Evolutionary conservation across 2,797 vertebrate species (phyloP).

Genomic region (Bryconaethiops microstoma): DNA sequence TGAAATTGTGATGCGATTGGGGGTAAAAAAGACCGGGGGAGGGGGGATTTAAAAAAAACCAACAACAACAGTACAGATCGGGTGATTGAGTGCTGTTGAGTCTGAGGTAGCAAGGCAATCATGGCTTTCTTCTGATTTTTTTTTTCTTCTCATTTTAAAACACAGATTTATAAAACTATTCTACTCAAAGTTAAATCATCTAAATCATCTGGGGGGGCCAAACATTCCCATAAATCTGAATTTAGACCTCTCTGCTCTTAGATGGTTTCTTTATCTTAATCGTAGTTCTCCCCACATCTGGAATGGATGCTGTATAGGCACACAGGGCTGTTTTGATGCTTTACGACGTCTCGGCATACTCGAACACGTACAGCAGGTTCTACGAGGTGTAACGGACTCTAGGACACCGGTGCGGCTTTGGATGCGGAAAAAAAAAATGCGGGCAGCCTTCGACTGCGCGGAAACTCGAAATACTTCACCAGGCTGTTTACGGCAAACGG

Average conservation of each 20-base stretch:
- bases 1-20: conserved; percentile 40
- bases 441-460: background rate
- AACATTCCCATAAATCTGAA: conserved; percentile 50
- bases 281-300: conserved; percentile 62
- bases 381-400: conserved; percentile 8
- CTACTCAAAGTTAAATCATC: conserved; percentile 63
- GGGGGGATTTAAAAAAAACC: conserved; percentile 18
- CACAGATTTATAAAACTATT: conserved; percentile 74
- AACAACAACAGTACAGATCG: conserved; percentile 67
- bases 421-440: background rate
- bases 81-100: conserved; percentile 80
- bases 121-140: conserved; percentile 90
- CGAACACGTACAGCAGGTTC: conserved; percentile 41
- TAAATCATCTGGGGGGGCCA: too few relatives aligned
- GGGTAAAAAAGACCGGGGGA: too few relatives aligned
- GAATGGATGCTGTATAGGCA: conserved; percentile 81
- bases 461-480: conserved; percentile 23
- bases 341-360: conserved; percentile 32
- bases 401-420: conserved; percentile 4
- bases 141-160: conserved; percentile 72
- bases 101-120: conserved; percentile 99
- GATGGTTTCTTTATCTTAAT: conserved; percentile 49
- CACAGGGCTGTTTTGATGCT: conserved; percentile 57
- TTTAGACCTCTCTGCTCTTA: conserved; percentile 56
- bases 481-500: conserved; percentile 18